Conservation (phyloP, 2,113 vertebrate genomes). For the Poeciliopsis occidentalis region DNA sequence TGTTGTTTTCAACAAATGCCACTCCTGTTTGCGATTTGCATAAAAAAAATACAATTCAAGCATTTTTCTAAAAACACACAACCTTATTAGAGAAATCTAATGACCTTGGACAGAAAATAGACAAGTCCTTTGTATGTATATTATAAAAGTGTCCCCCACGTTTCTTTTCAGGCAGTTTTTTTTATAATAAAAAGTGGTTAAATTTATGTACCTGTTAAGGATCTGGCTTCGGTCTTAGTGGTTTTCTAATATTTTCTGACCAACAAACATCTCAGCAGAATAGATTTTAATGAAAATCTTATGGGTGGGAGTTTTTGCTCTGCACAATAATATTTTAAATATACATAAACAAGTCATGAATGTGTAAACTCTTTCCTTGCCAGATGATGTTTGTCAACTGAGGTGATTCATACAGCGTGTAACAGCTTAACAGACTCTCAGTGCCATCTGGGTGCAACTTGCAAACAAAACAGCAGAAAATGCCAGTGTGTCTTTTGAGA, state of each 20-base stretch:
- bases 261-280: too few relatives aligned
- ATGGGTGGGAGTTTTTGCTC: background rate
- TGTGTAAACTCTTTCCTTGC: background rate
- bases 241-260: background rate
- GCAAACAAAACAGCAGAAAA: constrained; percentile 18
- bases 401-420: constrained; percentile 22
- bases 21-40: background rate
- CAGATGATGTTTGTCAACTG: constrained; percentile 10
- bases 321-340: background rate
- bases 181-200: too few relatives aligned
- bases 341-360: background rate
- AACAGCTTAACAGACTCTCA: constrained; percentile 18
- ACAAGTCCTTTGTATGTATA: background rate
- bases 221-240: background rate
- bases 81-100: background rate
- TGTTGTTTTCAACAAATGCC: background rate
- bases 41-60: background rate
- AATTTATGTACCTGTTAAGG: background rate
- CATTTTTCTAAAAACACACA: too few relatives aligned
- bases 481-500: background rate
- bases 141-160: background rate
- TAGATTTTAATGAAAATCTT: background rate
- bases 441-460: constrained; percentile 43
- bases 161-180: background rate
- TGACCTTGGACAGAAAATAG: background rate